Conservation (phyloP, 2,797 vertebrate genomes). For the Onychomys arenicola region DNA sequence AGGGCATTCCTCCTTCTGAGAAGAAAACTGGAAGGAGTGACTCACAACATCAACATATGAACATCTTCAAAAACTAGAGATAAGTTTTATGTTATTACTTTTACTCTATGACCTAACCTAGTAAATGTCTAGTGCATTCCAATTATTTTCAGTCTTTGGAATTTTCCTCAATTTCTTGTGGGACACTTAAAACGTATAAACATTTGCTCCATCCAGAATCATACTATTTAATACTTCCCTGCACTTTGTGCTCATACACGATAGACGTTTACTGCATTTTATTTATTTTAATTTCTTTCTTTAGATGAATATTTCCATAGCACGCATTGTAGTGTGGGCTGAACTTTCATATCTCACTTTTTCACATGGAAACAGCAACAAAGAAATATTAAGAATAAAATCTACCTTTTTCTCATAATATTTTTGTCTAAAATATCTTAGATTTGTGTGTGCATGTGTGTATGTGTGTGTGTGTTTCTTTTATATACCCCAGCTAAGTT, state of each 20-base stretch:
- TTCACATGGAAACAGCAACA: background rate
- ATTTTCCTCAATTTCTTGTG: background rate
- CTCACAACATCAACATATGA: background rate
- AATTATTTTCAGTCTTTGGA: background rate
- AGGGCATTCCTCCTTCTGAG: background rate
- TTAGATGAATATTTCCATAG: conserved; percentile 10
- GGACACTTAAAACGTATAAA: background rate
- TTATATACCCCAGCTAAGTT: background rate
- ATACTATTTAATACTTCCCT: background rate
- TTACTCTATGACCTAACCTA: background rate
- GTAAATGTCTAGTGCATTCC: background rate
- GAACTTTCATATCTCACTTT: conserved; percentile 20
- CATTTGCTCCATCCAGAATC: background rate
- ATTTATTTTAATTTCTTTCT: conserved; percentile 40
- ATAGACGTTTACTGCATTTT: background rate
- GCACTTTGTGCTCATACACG: background rate
- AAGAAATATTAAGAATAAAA: background rate
- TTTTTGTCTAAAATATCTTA: background rate
- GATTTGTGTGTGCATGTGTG: background rate
- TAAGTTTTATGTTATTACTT: background rate
- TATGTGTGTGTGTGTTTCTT: background rate
- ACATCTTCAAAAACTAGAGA: background rate
- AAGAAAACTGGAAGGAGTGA: fast-evolving
- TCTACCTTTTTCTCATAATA: background rate
- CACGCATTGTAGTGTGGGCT: background rate